phyloP scores from a whole-genome alignment of 2,888 invertebrate species.

The Dynastes hyllus region DNA sequence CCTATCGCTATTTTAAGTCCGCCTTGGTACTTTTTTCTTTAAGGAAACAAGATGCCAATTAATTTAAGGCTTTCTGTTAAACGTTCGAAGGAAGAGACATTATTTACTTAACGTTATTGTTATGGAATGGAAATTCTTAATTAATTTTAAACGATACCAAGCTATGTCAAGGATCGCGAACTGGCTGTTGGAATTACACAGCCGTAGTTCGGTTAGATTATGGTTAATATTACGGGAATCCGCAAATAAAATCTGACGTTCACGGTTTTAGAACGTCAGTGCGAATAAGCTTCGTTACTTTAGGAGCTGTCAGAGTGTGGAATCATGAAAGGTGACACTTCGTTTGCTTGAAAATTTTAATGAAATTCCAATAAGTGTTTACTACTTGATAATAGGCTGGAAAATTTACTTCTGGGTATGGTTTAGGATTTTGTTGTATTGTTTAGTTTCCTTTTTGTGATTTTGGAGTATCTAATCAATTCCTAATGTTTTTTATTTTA shows the following conservation, averaged over 20 bases:
- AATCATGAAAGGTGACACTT: too few species aligned
- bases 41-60: conserved; percentile 18
- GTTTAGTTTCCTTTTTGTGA: neutral
- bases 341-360: too few species aligned
- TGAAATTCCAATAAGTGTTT: too few species aligned
- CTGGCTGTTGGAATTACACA: neutral
- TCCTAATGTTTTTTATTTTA: neutral
- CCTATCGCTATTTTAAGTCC: conserved; percentile 8
- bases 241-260: neutral
- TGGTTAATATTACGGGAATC: neutral
- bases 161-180: conserved; percentile 5
- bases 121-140: neutral
- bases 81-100: conserved; percentile 9
- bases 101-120: conserved; percentile 30
- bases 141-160: conserved; percentile 8
- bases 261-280: neutral
- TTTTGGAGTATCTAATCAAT: too few species aligned
- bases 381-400: too few species aligned
- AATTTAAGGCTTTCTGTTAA: conserved; percentile 8
- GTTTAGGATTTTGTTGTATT: neutral
- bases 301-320: too few species aligned
- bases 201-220: neutral
- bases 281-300: too few species aligned
- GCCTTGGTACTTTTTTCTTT: neutral
- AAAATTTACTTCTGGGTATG: too few species aligned